Evolutionary conservation across 1,140 invertebrate species (phyloP).

Genomic region (Luehdorfia chinensis): DNA sequence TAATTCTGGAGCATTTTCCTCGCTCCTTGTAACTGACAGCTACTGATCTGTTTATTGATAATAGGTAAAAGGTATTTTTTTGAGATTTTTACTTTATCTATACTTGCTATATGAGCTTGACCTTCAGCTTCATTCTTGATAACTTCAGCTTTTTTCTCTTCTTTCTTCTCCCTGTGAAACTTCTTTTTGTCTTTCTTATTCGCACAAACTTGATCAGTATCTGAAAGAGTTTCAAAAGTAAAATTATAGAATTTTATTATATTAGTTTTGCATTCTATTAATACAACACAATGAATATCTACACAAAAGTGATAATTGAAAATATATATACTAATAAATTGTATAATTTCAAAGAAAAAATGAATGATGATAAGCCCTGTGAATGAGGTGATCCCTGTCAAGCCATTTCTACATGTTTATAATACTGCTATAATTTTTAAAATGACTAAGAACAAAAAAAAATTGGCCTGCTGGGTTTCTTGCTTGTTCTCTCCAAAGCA

Average conservation of each 20-base stretch:
- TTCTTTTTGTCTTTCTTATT: constrained; percentile 26
- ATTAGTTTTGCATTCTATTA: too few relatives aligned
- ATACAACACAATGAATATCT: not conserved
- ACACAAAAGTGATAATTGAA: too few relatives aligned
- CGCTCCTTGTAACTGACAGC: constrained; percentile 15
- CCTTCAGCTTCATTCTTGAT: not conserved
- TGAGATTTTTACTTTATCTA: constrained; percentile 20
- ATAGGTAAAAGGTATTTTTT: constrained; percentile 45
- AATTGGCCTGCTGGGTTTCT: too few relatives aligned
- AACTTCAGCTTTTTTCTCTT: constrained; percentile 4
- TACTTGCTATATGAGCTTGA: constrained; percentile 7
- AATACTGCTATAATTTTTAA: too few relatives aligned
- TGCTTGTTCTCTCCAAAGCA: too few relatives aligned
- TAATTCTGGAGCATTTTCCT: constrained; percentile 30
- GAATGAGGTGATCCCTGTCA: too few relatives aligned
- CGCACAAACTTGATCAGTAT: constrained; percentile 29
- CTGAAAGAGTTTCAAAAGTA: constrained; percentile 4
- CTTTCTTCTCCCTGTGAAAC: constrained; percentile 10
- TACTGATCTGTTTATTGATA: constrained; percentile 24
- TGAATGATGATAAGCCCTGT: too few relatives aligned
- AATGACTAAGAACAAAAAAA: too few relatives aligned
- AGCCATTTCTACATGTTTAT: too few relatives aligned
- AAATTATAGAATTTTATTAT: too few relatives aligned
- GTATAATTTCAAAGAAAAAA: too few relatives aligned
- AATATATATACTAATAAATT: too few relatives aligned